Percentiles rank a stretch among this genome's conserved stretches.
phyloP scores from a whole-genome alignment of 2,113 vertebrate species.

The Struthio camelus region DNA sequence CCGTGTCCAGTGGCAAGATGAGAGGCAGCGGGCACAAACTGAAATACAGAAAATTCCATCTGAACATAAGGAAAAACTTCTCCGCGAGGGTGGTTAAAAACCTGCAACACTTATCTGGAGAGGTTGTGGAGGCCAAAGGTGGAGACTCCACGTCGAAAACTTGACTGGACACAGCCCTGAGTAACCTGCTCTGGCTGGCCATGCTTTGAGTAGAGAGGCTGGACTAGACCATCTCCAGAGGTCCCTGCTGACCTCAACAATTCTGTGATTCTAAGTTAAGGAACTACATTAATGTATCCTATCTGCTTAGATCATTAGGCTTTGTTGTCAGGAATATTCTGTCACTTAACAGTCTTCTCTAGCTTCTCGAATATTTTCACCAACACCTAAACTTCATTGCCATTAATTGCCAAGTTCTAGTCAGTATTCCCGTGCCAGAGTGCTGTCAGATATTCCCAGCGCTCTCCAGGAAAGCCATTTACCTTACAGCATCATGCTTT shows the following conservation, averaged over 20 bases:
- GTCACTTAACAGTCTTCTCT: neutral
- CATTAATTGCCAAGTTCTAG: neutral
- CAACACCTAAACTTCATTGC: neutral
- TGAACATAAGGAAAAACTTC: neutral
- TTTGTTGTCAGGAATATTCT: neutral
- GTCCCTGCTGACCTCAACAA: neutral
- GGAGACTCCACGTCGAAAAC: no score
- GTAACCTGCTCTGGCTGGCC: neutral
- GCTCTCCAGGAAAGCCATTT: neutral
- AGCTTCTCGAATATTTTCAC: neutral
- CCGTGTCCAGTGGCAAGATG: neutral
- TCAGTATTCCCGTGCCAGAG: neutral
- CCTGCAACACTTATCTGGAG: neutral
- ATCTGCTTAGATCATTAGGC: neutral
- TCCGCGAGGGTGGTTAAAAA: neutral
- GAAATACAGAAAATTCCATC: neutral
- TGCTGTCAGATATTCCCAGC: neutral
- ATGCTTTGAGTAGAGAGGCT: neutral
- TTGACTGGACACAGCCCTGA: neutral
- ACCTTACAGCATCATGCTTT: fast-evolving
- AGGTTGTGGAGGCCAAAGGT: no score
- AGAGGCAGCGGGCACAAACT: neutral
- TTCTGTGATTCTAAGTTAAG: neutral
- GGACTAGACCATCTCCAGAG: neutral
- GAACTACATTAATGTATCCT: neutral